Base-by-base conservation (phyloP, 2,888 invertebrate species). In the Kryphioiulus occultus region DNA sequence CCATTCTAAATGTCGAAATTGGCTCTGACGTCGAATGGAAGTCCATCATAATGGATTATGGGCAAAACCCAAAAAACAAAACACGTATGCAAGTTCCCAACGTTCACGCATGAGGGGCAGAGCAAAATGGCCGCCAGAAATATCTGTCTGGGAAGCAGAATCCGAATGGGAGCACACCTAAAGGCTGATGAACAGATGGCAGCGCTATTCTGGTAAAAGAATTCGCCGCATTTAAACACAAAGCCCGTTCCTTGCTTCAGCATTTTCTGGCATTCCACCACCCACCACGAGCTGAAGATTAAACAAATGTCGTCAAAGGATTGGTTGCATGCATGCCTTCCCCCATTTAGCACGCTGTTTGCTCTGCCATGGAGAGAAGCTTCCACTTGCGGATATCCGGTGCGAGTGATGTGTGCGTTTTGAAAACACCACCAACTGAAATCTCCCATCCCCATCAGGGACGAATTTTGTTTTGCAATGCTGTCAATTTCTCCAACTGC, bases 221-320 rank as follows among this genome's bases (percentile, higher is more conserved):
- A 59, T 59, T 59, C 59, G 59, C n/a, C 59, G 59, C n/a, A 59
- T 59, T 59, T 59, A 59, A 59, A 59, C 59, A 59, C 59, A 59
- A 59, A 59, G 59, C 59, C 59, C 59, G 59, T 59, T 59, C 59
- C 59, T 59, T 59, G 17, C 15, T 59, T 22, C 4, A 53, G 53
- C 53, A 53, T 53, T 53, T 53, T 17, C 53, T 59, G 59, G 59
- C 22, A 59, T 59, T 59, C 59, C 59, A 59, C 59, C 59, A 59
- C 59, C 59, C 59, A 59, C 59, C 59, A 59, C 59, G 59, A n/a
- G n/a, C 59, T 5, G 22, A 59, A 59, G 10, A 59, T 59, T 59
- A 59, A 59, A 59, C 59, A 59, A 59, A n/a, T n/a, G n/a, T 59
- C 22, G n/a, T 59, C n/a, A n/a, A 59, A 22, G 59, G 22, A 59